phyloP scores from a whole-genome alignment of 2,888 invertebrate genomes.

The Tachystola acroxantha region DNA sequence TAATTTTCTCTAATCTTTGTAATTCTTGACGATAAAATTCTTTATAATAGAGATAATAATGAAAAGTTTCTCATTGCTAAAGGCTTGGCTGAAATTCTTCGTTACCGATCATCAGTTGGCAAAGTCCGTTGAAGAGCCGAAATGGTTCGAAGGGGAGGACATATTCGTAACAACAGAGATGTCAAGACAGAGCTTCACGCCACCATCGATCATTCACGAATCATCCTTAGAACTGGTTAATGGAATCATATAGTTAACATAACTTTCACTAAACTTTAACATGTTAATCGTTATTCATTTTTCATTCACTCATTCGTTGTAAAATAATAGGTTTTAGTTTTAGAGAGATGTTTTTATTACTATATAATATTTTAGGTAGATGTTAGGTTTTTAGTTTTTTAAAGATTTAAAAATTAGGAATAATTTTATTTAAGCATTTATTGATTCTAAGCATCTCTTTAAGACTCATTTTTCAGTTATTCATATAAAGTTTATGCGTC shows the following conservation, averaged over 20 bases:
- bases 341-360: constrained; percentile 42
- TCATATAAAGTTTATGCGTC: constrained; percentile 29
- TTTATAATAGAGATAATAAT: constrained; percentile 28
- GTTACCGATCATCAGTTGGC: constrained; percentile 72
- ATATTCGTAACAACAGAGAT: constrained; percentile 56
- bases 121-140: constrained; percentile 69
- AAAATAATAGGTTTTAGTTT: constrained; percentile 40
- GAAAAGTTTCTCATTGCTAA: constrained; percentile 61
- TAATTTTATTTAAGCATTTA: constrained; percentile 7
- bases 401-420: no score
- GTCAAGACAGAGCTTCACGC: constrained; percentile 49
- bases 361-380: no score
- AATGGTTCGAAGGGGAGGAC: constrained; percentile 64
- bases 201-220: constrained; percentile 55
- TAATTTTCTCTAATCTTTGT: background rate
- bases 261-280: constrained; percentile 26
- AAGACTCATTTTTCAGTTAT: constrained; percentile 17
- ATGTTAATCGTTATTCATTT: constrained; percentile 33
- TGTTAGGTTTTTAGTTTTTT: no score
- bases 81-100: constrained; percentile 79
- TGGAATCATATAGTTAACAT: constrained; percentile 60
- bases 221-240: constrained; percentile 70
- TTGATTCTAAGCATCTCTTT: constrained; percentile 37
- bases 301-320: constrained; percentile 43
- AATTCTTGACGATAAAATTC: background rate